Percentiles rank a stretch among this genome's conserved stretches.
These are phyloP conservation scores for Olivierus martensii DNA, from an alignment of 1,140 invertebrate species.

Conservation along the genomic window DNA sequence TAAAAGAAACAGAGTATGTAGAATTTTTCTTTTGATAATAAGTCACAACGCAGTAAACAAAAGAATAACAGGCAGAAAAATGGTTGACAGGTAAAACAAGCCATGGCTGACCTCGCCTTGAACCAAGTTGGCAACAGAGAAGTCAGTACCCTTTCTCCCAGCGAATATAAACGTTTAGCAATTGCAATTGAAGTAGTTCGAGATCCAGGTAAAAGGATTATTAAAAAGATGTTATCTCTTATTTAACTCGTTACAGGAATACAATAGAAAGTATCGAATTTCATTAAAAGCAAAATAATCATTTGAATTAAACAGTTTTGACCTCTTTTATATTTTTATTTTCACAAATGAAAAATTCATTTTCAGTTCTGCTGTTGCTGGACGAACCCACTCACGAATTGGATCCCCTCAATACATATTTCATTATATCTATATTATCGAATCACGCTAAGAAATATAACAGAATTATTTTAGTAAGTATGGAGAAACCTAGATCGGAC, in stretches of 20 bases:
- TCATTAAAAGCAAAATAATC: too few species aligned
- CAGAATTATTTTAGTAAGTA: constrained; percentile 71
- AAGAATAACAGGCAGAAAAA: too few species aligned
- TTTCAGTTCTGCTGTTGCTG: constrained; percentile 56
- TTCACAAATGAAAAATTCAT: background rate
- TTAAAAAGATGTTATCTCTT: constrained; percentile 26
- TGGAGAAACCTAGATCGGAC: constrained; percentile 84
- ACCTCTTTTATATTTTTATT: background rate
- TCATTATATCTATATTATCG: constrained; percentile 78
- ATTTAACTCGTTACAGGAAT: too few species aligned
- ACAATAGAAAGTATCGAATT: too few species aligned
- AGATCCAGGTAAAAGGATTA: constrained; percentile 45
- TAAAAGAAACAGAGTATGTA: constrained; percentile 18
- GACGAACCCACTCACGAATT: constrained; percentile 82
- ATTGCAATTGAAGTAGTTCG: constrained; percentile 75
- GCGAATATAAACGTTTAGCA: constrained; percentile 66
- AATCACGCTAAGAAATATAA: constrained; percentile 81
- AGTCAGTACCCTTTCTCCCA: constrained; percentile 58
- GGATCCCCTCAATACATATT: constrained; percentile 78
- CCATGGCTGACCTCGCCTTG: constrained; percentile 72
- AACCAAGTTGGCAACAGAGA: constrained; percentile 68
- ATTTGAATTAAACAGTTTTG: too few species aligned
- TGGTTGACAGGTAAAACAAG: constrained; percentile 43
- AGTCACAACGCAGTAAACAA: too few species aligned
- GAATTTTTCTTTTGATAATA: too few species aligned